Percentiles rank a stretch among this genome's conserved stretches.
phyloP scores from a whole-genome alignment of 2,888 invertebrate species.

The Xanthorhoe designata region DNA sequence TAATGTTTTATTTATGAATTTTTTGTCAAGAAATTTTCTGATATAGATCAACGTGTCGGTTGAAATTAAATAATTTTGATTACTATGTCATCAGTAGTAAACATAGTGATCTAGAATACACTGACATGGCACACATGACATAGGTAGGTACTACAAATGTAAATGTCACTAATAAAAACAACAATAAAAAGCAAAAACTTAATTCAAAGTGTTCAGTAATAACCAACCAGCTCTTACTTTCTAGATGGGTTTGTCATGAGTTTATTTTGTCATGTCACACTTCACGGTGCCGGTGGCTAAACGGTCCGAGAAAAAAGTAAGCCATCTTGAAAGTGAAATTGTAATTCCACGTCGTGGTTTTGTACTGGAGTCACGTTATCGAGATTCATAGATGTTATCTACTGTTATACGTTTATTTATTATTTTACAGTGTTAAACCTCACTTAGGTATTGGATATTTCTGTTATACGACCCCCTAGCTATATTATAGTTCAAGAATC shows the following conservation, averaged over 20 bases:
- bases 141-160: neutral
- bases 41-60: too few relatives aligned
- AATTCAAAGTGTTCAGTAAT: constrained; percentile 21
- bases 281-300: constrained; percentile 43
- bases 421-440: too few relatives aligned
- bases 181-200: constrained; percentile 21
- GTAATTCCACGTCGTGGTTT: neutral
- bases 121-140: too few relatives aligned
- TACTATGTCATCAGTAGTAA: too few relatives aligned
- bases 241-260: constrained; percentile 35
- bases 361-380: neutral
- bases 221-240: constrained; percentile 36
- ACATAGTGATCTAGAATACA: neutral
- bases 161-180: neutral
- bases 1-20: too few relatives aligned
- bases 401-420: too few relatives aligned
- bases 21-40: too few relatives aligned
- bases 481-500: too few relatives aligned
- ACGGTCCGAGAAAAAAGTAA: constrained; percentile 41
- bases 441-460: too few relatives aligned
- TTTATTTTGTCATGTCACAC: constrained; percentile 46
- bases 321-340: constrained; percentile 41
- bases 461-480: too few relatives aligned
- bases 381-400: too few relatives aligned
- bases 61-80: too few relatives aligned